Percentiles rank a stretch among this genome's conserved stretches.
Conservation (phyloP, 2,888 invertebrate genomes). For the Gymnosoma rotundatum region DNA sequence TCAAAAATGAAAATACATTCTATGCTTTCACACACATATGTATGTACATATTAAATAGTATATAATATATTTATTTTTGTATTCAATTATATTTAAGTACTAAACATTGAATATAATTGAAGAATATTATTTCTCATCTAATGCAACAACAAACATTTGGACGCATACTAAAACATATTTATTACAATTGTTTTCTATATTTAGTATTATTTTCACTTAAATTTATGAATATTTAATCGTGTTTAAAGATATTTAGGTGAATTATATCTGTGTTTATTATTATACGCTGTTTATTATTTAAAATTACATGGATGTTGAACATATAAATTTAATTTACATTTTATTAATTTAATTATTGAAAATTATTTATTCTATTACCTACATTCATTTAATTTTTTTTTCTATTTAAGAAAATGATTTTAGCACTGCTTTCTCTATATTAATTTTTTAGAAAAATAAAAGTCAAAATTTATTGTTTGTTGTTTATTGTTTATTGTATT, state of each 20-base stretch:
- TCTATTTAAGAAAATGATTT: not conserved
- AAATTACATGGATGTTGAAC: conserved; percentile 12
- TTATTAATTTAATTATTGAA: not conserved
- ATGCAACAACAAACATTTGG: not conserved
- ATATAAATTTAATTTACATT: conserved; percentile 39
- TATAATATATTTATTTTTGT: conserved; percentile 13
- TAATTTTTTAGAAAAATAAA: no score
- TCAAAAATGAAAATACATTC: conserved; percentile 38
- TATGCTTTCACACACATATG: not conserved
- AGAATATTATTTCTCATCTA: conserved; percentile 10
- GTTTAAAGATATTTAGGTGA: conserved; percentile 18
- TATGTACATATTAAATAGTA: not conserved
- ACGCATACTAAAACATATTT: conserved; percentile 2
- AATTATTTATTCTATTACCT: conserved; percentile 41
- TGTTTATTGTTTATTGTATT: no score
- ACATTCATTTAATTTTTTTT: not conserved
- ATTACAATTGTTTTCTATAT: conserved; percentile 17
- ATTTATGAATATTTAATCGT: conserved; percentile 44
- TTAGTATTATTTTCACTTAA: conserved; percentile 43
- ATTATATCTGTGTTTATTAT: not conserved
- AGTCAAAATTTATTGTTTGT: no score
- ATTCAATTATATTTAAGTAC: conserved; percentile 20
- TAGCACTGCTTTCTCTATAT: no score
- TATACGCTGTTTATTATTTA: conserved; percentile 6
- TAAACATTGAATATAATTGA: conserved; percentile 18